Base-by-base conservation (phyloP, 2,888 invertebrate genomes). In the Gari tellinella region DNA sequence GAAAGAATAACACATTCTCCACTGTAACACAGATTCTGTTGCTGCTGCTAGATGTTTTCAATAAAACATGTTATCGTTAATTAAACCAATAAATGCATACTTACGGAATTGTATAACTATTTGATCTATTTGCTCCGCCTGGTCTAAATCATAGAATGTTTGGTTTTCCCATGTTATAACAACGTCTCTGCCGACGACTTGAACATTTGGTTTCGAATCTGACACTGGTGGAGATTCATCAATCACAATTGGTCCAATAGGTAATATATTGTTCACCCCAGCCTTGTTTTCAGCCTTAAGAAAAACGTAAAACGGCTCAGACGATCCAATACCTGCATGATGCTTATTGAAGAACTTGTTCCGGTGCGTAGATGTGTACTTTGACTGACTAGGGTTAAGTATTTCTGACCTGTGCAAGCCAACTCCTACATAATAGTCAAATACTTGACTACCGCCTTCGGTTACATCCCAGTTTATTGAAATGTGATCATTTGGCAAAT, bases 261-360 rank as follows among this genome's bases (percentile, higher is more conserved):
- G 19, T 7, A 40, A 48, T 1, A 69, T 49, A 3, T 45, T 66
- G 26, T 61, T 46, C 15, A 80, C n/a, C 5, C 72, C 76, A 40
- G 82, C 82, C 61, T 80, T 82, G 61, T 82, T 84, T 8, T 55
- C 40, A 4, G 67, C 62, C 43, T 65, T 75, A 0, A 82, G 48
- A 23, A 84, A 76, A 8, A 80, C 51, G 51, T 68, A 83, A 15
- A 84, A 73, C 14, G 45, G 14, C 26, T 66, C 31, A 17, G 70
- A 62, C 2, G 61, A 57, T 2, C 62, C 69, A 17, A 83, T 41
- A 2, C 80, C 84, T 38, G 48, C 46, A 48, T 81, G 80, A n/a
- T 37, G 26, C 0, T 57, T 48, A 15, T 48, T 66, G 26, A 67
- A 81, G 31, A 26, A 48, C n/a, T 23, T 31, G 17, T 69, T 68